Conservation (phyloP, 2,113 vertebrate genomes). For the Columba janthina region DNA sequence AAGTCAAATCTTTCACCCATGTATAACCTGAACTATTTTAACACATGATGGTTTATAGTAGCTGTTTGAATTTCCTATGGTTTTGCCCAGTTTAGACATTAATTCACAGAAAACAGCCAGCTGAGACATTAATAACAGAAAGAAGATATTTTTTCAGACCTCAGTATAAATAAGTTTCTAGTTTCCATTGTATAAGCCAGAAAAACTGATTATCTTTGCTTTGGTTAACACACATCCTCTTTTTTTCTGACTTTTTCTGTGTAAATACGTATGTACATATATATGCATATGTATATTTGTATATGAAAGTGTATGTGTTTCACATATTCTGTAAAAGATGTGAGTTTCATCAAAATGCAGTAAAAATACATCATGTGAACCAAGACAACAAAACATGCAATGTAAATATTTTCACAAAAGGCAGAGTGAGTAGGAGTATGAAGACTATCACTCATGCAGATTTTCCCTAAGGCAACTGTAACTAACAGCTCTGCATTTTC, state of each 20-base stretch:
- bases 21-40: background rate
- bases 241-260: background rate
- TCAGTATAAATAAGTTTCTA: background rate
- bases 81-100: background rate
- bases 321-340: background rate
- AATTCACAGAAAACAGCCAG: background rate
- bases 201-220: background rate
- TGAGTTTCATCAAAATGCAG: background rate
- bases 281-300: background rate
- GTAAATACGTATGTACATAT: background rate
- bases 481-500: background rate
- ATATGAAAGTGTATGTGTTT: background rate
- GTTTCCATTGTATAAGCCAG: background rate
- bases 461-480: background rate
- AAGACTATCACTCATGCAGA: background rate
- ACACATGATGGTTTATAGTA: background rate
- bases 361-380: background rate
- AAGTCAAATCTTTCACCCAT: background rate
- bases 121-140: background rate
- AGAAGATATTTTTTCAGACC: background rate
- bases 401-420: constrained; percentile 7
- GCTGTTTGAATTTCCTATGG: background rate
- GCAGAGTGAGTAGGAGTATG: background rate
- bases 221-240: background rate
- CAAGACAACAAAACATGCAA: background rate